Percentiles rank a stretch among this genome's conserved stretches.
phyloP scores from a whole-genome alignment of 2,113 vertebrate species.

The Clarias batrachus region DNA sequence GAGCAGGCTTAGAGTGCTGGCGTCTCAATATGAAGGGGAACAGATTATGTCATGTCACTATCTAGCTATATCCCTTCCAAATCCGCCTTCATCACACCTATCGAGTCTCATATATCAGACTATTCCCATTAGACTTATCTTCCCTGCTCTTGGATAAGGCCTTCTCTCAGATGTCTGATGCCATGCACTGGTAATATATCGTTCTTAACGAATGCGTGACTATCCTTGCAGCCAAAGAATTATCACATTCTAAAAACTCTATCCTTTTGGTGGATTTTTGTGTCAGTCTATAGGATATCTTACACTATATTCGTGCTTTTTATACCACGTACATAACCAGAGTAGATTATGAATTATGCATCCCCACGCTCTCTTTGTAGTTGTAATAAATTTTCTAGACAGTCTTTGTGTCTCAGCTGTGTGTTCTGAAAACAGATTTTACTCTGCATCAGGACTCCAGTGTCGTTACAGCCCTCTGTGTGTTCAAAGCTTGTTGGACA shows the following conservation, averaged over 20 bases:
- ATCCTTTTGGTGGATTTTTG: background rate
- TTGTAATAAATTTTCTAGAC: constrained; percentile 36
- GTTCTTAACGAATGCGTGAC: constrained; percentile 20
- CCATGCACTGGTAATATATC: constrained; percentile 14
- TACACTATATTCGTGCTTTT: background rate
- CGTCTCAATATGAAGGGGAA: constrained; percentile 73
- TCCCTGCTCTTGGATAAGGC: constrained; percentile 29
- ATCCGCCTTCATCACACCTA: constrained; percentile 75
- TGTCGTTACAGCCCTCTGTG: constrained; percentile 25
- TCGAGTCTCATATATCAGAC: constrained; percentile 67
- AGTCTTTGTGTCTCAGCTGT: constrained; percentile 21
- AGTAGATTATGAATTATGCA: constrained; percentile 16
- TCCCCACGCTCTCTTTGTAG: constrained; percentile 16
- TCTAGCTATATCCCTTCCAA: constrained; percentile 75
- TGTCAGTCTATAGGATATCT: background rate
- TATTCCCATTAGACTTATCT: constrained; percentile 67
- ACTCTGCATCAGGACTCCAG: constrained; percentile 23
- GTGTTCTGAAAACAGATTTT: constrained; percentile 27
- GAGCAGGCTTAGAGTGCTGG: constrained; percentile 73
- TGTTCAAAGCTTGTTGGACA: constrained; percentile 55
- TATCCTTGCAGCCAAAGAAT: constrained; percentile 8
- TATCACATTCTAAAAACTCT: constrained; percentile 2
- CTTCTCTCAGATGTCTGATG: constrained; percentile 28
- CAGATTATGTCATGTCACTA: constrained; percentile 73
- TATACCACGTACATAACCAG: background rate